A percentile compares a stretch with the other conserved stretches of the same genome.
Evolutionary conservation across 2,113 vertebrate species (phyloP).

Genomic region (Ptilonorhynchus violaceus): DNA sequence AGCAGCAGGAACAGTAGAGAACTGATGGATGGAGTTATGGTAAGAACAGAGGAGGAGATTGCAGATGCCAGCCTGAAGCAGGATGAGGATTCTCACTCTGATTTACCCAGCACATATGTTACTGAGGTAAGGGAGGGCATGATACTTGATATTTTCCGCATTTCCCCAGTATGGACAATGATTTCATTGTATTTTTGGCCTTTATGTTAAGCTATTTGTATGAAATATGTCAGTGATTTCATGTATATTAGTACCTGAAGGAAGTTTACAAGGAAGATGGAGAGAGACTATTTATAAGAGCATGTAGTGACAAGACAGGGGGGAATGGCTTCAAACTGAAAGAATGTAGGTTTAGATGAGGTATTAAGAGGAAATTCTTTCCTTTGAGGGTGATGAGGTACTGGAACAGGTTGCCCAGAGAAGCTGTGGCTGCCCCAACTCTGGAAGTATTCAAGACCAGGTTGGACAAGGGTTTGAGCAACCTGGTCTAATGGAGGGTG

Average conservation of each 20-base stretch:
- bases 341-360: background rate
- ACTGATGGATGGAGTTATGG: slow-evolving; percentile 76
- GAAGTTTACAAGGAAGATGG: background rate
- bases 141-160: background rate
- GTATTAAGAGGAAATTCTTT: background rate
- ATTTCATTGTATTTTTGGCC: background rate
- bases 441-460: background rate
- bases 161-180: background rate
- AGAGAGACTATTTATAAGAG: background rate
- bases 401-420: background rate
- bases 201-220: background rate
- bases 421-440: background rate
- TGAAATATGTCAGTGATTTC: background rate
- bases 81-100: slow-evolving; percentile 63
- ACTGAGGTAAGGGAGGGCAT: slow-evolving; percentile 70
- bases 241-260: background rate
- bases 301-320: background rate
- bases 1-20: slow-evolving; percentile 74
- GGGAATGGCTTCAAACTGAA: background rate
- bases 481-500: background rate
- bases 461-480: background rate
- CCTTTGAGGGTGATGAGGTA: background rate
- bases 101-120: slow-evolving; percentile 70
- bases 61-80: slow-evolving; percentile 67
- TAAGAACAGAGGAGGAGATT: slow-evolving; percentile 66